Conservation (phyloP, 2,888 invertebrate species). For the Eugnorisma glareosa region DNA sequence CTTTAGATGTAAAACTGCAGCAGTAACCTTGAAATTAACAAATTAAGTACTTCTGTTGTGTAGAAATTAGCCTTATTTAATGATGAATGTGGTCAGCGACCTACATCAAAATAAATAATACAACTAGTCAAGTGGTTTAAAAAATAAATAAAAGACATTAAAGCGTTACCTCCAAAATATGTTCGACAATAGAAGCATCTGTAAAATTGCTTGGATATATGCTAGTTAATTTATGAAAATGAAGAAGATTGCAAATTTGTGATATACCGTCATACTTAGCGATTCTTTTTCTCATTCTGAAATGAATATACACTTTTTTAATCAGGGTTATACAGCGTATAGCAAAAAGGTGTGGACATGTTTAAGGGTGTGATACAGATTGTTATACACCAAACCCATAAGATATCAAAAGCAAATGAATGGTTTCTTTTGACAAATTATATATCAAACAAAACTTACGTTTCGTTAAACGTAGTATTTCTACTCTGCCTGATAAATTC, state of each 20-base stretch:
- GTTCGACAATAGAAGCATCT: slow-evolving; percentile 25
- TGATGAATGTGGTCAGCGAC: not conserved
- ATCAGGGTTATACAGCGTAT: not conserved
- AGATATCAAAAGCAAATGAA: not conserved
- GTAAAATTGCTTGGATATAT: slow-evolving; percentile 18
- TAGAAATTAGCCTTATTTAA: not conserved
- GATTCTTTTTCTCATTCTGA: slow-evolving; percentile 38
- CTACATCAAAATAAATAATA: not conserved
- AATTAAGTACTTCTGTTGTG: not conserved
- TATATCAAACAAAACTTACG: slow-evolving; percentile 38
- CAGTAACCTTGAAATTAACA: not conserved
- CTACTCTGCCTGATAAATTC: not conserved
- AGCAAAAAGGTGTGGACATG: not conserved
- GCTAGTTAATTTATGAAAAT: accelerated
- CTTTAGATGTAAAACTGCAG: not conserved
- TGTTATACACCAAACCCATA: not conserved
- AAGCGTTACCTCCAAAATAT: slow-evolving; percentile 34
- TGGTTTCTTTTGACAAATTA: not conserved
- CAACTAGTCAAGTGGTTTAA: not conserved
- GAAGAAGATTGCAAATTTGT: slow-evolving; percentile 8
- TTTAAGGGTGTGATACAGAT: not conserved
- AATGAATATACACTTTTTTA: slow-evolving; percentile 1
- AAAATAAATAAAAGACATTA: not conserved
- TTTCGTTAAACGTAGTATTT: slow-evolving; percentile 13
- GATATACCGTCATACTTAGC: slow-evolving; percentile 24